Evolutionary conservation across 2,888 invertebrate genomes (phyloP).

Genomic region (Andrena chrysosceles): DNA sequence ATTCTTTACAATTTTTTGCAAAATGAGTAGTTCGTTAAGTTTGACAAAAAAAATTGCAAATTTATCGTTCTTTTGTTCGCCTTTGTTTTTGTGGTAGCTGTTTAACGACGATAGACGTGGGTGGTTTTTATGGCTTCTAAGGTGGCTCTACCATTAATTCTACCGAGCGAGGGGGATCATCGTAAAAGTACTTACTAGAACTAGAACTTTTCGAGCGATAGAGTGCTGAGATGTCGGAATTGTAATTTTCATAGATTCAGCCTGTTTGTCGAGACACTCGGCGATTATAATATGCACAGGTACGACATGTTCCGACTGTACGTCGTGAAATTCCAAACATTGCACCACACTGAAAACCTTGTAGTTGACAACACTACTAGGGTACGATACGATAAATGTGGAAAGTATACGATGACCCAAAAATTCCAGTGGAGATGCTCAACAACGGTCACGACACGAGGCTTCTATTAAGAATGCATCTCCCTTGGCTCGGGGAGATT

Average conservation of each 20-base stretch:
- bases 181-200: no score
- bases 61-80: no score
- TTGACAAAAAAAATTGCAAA: no score
- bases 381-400: background rate
- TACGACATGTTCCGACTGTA: background rate
- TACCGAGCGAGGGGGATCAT: no score
- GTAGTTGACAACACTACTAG: background rate
- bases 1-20: no score
- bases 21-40: no score
- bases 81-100: no score
- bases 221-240: background rate
- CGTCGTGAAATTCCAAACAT: background rate
- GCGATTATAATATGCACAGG: background rate
- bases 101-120: no score
- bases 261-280: background rate
- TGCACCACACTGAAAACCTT: background rate
- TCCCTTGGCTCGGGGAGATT: background rate
- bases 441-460: background rate
- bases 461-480: background rate
- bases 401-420: conserved; percentile 6
- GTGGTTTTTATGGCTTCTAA: no score
- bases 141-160: no score
- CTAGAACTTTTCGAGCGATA: no score
- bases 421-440: background rate
- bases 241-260: background rate